Evolutionary conservation across 2,113 vertebrate species (phyloP).

Genomic region (Numenius arquata): DNA sequence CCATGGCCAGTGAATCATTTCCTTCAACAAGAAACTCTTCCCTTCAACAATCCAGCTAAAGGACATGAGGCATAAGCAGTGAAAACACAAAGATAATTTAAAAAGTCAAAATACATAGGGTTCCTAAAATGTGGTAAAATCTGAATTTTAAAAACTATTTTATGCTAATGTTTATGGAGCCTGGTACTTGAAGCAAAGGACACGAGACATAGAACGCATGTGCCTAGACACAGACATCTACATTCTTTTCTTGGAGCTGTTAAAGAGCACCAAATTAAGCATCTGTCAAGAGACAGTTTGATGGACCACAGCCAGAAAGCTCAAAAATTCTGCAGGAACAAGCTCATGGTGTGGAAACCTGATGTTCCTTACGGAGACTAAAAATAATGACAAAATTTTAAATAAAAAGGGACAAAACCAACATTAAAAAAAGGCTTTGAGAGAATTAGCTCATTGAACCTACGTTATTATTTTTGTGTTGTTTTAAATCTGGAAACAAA

Average conservation of each 20-base stretch:
- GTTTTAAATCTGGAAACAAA: not conserved
- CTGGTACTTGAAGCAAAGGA: not conserved
- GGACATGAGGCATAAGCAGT: not conserved
- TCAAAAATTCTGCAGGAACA: conserved; percentile 4
- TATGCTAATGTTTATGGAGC: not conserved
- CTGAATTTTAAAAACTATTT: not conserved
- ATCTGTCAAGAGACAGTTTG: conserved; percentile 23
- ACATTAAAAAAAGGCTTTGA: not conserved
- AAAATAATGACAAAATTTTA: not conserved
- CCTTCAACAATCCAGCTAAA: not conserved
- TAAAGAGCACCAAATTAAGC: conserved; percentile 37
- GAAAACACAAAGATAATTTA: not conserved
- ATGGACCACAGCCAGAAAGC: conserved; percentile 9
- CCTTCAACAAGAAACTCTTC: not conserved
- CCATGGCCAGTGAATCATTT: not conserved
- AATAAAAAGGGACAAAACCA: not conserved
- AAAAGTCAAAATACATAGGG: not conserved
- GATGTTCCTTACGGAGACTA: not conserved
- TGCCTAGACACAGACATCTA: not conserved
- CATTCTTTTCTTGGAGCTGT: conserved; percentile 14
- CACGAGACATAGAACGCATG: not conserved
- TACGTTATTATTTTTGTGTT: not conserved
- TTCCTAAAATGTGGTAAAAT: not conserved
- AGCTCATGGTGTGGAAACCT: not conserved
- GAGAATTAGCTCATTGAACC: not conserved